A percentile compares a stretch with the other conserved stretches of the same genome.
phyloP scores from a whole-genome alignment of 1,140 invertebrate genomes.

The Polypedilum vanderplanki region DNA sequence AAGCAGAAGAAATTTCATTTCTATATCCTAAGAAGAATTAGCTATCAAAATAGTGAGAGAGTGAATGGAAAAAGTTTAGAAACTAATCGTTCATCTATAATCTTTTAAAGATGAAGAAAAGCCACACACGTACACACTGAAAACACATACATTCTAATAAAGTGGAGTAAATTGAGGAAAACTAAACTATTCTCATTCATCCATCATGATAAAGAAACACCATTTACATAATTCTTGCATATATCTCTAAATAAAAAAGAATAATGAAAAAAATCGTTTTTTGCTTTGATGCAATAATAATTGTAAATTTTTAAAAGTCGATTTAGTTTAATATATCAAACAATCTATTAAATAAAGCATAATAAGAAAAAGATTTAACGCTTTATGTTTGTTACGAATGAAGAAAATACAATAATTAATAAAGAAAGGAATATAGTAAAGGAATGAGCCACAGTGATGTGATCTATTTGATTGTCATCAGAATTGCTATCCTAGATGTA shows the following conservation, averaged over 20 bases:
- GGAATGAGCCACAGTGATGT: too few relatives aligned
- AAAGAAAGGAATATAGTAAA: neutral
- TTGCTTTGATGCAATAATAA: slow-evolving; percentile 14
- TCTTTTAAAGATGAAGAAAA: neutral
- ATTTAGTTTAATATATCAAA: slow-evolving; percentile 15
- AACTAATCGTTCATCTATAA: neutral
- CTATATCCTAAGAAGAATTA: neutral
- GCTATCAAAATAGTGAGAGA: neutral
- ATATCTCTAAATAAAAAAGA: neutral
- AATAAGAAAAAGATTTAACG: neutral
- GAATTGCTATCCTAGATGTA: too few relatives aligned
- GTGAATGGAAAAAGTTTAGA: neutral
- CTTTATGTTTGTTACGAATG: neutral
- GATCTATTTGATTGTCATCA: too few relatives aligned
- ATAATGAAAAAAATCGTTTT: neutral
- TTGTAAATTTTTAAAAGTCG: slow-evolving; percentile 16
- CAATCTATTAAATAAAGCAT: neutral
- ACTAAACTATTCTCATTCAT: slow-evolving; percentile 9
- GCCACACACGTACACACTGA: neutral
- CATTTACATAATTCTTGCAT: neutral
- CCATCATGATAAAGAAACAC: neutral
- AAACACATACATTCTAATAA: neutral
- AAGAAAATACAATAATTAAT: slow-evolving; percentile 12
- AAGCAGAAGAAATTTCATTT: neutral
- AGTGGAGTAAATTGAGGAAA: neutral